These are phyloP conservation scores for Prunella himalayana DNA, from an alignment of 2,113 vertebrate genomes.

Conservation along the genomic window DNA sequence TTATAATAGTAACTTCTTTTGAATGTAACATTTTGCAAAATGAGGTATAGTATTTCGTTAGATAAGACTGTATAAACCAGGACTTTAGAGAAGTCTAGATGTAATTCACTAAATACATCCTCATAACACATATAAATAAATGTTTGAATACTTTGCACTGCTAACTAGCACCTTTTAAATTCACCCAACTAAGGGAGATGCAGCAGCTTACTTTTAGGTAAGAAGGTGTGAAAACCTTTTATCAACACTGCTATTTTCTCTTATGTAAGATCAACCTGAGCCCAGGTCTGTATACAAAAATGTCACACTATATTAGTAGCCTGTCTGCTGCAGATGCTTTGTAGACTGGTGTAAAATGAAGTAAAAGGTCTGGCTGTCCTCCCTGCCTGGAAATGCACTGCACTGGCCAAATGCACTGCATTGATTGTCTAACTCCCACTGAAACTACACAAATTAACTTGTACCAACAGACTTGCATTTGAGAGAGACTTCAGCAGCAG, in stretches of 20 bases:
- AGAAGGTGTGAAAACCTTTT: neutral
- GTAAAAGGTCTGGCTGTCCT: neutral
- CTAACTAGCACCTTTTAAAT: neutral
- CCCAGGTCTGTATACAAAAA: neutral
- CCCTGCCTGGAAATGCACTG: neutral
- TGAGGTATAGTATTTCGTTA: neutral
- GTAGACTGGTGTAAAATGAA: neutral
- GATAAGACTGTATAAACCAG: neutral
- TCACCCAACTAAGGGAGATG: neutral
- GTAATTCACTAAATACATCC: neutral
- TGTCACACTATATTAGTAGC: neutral
- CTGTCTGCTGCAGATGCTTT: neutral
- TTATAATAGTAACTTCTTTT: neutral
- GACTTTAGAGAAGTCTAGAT: neutral
- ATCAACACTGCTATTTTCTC: neutral
- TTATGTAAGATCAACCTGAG: neutral
- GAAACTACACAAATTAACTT: neutral
- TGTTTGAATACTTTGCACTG: neutral
- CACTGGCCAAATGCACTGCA: neutral
- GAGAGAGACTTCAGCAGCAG: neutral
- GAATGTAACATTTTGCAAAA: neutral
- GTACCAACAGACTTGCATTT: neutral
- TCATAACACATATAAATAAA: neutral
- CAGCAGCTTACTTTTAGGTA: neutral
- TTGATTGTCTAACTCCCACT: neutral